Evolutionary conservation across 2,888 invertebrate genomes (phyloP).

Genomic region (Antitype chi): DNA sequence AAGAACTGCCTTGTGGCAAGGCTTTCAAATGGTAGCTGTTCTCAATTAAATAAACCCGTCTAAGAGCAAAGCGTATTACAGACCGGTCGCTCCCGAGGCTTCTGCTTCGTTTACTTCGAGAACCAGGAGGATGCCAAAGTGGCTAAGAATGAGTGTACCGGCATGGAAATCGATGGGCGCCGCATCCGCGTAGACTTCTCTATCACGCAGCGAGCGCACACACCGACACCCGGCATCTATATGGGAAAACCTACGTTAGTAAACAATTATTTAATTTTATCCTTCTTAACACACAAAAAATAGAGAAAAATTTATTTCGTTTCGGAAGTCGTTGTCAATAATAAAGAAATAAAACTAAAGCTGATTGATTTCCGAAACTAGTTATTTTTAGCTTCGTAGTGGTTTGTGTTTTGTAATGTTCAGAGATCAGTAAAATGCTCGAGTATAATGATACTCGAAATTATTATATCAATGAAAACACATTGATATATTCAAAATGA

Average conservation of each 20-base stretch:
- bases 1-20: not conserved
- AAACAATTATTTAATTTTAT: not conserved
- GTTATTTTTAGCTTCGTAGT: not conserved
- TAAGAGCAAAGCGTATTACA: conserved; percentile 77
- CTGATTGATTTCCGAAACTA: not conserved
- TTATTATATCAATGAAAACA: too few species aligned
- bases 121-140: conserved; percentile 96
- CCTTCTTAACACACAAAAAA: not conserved
- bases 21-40: not conserved
- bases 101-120: conserved; percentile 98
- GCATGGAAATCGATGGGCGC: conserved; percentile 98
- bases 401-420: not conserved
- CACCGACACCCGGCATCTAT: conserved; percentile 99
- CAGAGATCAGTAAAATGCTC: not conserved
- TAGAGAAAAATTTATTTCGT: not conserved
- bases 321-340: not conserved
- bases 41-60: not conserved
- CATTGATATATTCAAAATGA: not conserved
- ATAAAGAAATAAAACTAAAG: not conserved
- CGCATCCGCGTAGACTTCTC: conserved; percentile 98
- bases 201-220: conserved; percentile 98
- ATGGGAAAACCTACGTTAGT: conserved; percentile 98
- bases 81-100: conserved; percentile 98
- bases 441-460: too few species aligned
- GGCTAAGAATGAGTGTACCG: conserved; percentile 98